A percentile compares a stretch with the other conserved stretches of the same genome.
Conservation (phyloP, 2,888 invertebrate genomes). For the Kuschelorhynchus macadamiae region DNA sequence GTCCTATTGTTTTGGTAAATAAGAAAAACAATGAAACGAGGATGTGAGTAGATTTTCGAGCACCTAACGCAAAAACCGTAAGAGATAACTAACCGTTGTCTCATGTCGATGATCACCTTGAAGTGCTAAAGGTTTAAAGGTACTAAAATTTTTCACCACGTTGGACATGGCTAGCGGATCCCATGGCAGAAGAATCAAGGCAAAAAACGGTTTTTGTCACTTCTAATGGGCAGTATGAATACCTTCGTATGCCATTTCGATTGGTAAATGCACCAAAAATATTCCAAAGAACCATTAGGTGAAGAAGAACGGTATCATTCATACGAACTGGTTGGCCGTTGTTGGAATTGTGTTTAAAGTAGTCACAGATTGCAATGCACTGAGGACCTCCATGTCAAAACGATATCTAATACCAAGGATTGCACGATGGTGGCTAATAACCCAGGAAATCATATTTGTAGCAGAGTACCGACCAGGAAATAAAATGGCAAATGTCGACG, state of each 20-base stretch:
- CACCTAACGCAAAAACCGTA: conserved; percentile 58
- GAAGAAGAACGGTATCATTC: too few relatives aligned
- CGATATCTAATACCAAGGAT: too few relatives aligned
- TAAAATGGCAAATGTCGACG: too few relatives aligned
- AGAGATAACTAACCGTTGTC: conserved; percentile 60
- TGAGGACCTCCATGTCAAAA: too few relatives aligned
- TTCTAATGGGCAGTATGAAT: too few relatives aligned
- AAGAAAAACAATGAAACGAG: conserved; percentile 52
- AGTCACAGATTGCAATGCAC: too few relatives aligned
- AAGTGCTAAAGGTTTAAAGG: neutral
- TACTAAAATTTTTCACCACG: neutral
- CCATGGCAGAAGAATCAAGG: neutral
- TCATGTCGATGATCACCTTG: conserved; percentile 55
- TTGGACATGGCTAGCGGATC: neutral
- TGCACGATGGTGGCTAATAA: too few relatives aligned
- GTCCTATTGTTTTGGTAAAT: too few relatives aligned
- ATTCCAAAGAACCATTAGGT: neutral
- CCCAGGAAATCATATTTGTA: too few relatives aligned
- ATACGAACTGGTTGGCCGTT: too few relatives aligned
- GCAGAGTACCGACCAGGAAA: too few relatives aligned
- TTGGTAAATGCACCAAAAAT: neutral
- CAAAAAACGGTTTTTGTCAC: neutral
- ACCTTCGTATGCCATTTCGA: neutral
- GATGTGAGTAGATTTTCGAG: conserved; percentile 58
- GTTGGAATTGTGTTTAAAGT: too few relatives aligned